Percentiles rank a stretch among this genome's conserved stretches.
phyloP scores from a whole-genome alignment of 1,140 invertebrate species.

The Thaumetopoea pityocampa region DNA sequence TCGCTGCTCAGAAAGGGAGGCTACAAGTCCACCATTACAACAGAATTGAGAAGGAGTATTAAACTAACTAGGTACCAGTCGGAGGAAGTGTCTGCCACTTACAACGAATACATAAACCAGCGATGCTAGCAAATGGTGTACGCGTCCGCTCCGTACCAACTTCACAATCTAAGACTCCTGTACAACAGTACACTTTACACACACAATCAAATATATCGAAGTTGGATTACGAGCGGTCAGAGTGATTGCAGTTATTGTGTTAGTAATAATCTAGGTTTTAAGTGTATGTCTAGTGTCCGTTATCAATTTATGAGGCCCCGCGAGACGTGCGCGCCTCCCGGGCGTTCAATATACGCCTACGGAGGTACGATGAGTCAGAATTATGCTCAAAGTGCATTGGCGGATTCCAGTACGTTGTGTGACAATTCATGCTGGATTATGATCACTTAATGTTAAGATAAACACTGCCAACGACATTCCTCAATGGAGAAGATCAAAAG shows the following conservation, averaged over 20 bases:
- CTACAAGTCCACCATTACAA: conserved; percentile 93
- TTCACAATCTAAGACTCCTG: conserved; percentile 17
- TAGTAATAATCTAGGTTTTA: conserved; percentile 52
- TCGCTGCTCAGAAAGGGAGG: conserved; percentile 97
- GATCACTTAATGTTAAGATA: conserved; percentile 38
- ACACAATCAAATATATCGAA: conserved; percentile 13
- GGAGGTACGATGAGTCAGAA: conserved; percentile 39
- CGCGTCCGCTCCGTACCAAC: conserved; percentile 15
- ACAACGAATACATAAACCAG: conserved; percentile 65
- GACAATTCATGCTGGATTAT: conserved; percentile 36
- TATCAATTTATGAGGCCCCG: conserved; percentile 5
- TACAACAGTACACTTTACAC: conserved; percentile 11
- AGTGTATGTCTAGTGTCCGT: conserved; percentile 47
- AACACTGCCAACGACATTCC: conserved; percentile 67
- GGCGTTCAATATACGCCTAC: conserved; percentile 13
- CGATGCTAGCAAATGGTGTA: conserved; percentile 65
- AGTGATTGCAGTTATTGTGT: conserved; percentile 38
- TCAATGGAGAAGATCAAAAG: conserved; percentile 31
- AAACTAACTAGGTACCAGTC: conserved; percentile 95
- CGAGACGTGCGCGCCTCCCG: conserved; percentile 6
- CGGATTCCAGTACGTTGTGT: conserved; percentile 12
- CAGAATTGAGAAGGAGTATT: conserved; percentile 90
- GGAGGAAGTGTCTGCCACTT: conserved; percentile 74
- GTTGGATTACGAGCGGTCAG: conserved; percentile 22
- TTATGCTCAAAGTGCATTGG: conserved; percentile 59